Evolutionary conservation across 2,888 invertebrate species (phyloP), one percentile per base, ranked within the genome.

Genomic region (Calliphora vomitoria): DNA sequence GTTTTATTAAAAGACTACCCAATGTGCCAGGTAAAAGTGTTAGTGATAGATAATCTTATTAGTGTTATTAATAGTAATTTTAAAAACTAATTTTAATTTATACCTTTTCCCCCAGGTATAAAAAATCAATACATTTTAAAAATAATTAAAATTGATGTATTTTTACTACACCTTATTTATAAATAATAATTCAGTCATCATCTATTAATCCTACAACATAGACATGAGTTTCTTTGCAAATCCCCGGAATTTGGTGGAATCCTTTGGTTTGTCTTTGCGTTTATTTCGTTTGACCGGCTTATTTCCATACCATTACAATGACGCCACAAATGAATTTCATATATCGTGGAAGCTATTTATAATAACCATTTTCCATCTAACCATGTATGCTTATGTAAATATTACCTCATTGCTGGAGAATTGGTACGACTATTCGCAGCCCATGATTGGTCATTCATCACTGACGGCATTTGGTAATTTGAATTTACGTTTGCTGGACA

Each of bases 361-460:
- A 1, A 8, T 89, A 0, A 90, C 89, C 0, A 1, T 90, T 2
- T 4, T 86, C 0, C 90, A 91, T 60, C 18, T 90, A 4, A 2
- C 62, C 0, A 31, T 88, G 31, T 91, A 88, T 76, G 60, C 79
- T n/a, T 90, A 90, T 78, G 89, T 91, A 4, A 91, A 91, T 58
- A 15, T 85, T 0, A 87, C 75, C 1, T 47, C 90, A 8, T 20
- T 91, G 8, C 13, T 86, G n/a, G 79, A 74, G 2, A 89, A 90
- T 47, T 88, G 89, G 85, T 47, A 55, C 0, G 62, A 82, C 10
- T 91, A 89, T 78, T 88, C 89, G 0, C 89, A 90, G 4, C 91
- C 91, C 0, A 85, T 90, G 31, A 83, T 90, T 20, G 89, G 89
- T 1, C 71, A 89, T 25, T 90, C 88, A 0, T 18, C 71, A 0